Base-by-base conservation (phyloP, 2,797 vertebrate genomes). In the Telmatherina bonti region DNA sequence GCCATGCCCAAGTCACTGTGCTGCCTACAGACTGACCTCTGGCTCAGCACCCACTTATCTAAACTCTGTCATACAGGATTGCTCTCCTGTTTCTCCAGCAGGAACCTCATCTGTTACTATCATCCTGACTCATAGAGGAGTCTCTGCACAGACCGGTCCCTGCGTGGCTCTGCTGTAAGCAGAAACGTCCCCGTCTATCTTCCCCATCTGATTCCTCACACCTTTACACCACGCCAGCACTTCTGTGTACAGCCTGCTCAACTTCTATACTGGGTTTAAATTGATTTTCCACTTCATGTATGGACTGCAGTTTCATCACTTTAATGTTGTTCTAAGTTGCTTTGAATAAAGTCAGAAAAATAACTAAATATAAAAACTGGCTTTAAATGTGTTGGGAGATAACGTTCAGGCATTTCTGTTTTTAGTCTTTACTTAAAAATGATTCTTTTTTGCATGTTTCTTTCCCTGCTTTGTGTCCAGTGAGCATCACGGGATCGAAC, bases 401-500 rank as follows among this genome's bases (percentile, higher is more conserved):
- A 10, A 22, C 4, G 26, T 76, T 60, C 61, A 18, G 16, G 4
- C 18, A 5, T 5, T 6, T 11, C 35, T 36, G 35, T 15, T 31
- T 41, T 72, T 15, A 52, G 72, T 49, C 24, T 20, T 78, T 63
- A 10, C 43, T 51, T 0, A 6, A 27, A 27, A 54, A 57, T 52
- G 74, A 36, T 65, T 74, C 41, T 7, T 30, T 7, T 52, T 35
- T 35, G 33, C 11, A 10, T 35, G 33, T 20, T 31, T 67, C 38
- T 62, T 13, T 20, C 70, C 33, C 66, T n/a, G n/a, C 65, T 22
- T 41, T 79, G 31, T 70, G 22, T 55, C 70, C 56, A 86, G 82
- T 9, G 20, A 70, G 33, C 57, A 60, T 11, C 59, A 60, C 0
- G 18, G 61, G 82, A 16, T 76, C 65, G 20, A 65, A 57, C 49